Percentiles rank a stretch among this genome's conserved stretches.
phyloP scores from a whole-genome alignment of 2,797 vertebrate species.

The Oreortyx pictus region DNA sequence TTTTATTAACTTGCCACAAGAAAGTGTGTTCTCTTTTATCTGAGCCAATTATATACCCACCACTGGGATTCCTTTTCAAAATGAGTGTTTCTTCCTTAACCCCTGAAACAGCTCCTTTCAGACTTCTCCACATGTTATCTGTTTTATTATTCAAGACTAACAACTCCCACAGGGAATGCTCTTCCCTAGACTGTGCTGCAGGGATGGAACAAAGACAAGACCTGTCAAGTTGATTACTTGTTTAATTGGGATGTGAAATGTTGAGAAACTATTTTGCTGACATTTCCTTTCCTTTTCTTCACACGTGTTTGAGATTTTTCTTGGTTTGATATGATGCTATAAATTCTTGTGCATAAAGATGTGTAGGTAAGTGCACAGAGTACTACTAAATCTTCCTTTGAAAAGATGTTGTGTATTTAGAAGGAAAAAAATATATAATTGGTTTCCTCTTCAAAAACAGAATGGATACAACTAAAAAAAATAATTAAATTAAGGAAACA shows the following conservation, averaged over 20 bases:
- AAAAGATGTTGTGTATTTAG: not conserved
- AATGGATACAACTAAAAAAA: not conserved
- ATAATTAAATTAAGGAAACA: not conserved
- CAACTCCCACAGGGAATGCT: conserved; percentile 35
- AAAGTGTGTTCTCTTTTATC: conserved; percentile 18
- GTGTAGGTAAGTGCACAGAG: not conserved
- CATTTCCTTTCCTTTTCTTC: conserved; percentile 21
- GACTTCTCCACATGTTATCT: conserved; percentile 60
- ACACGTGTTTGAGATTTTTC: not conserved
- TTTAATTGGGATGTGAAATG: conserved; percentile 35
- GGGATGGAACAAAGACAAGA: conserved; percentile 45
- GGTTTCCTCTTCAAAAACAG: not conserved
- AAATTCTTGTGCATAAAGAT: not conserved
- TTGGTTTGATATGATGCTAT: not conserved
- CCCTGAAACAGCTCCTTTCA: conserved; percentile 53
- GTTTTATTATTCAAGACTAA: conserved; percentile 73
- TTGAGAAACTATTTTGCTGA: conserved; percentile 27
- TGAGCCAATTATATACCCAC: not conserved
- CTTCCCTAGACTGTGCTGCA: conserved; percentile 30
- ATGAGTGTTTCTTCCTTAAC: conserved; percentile 23
- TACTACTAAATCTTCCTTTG: not conserved
- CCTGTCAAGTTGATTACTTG: conserved; percentile 41
- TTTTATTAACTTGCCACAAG: not conserved
- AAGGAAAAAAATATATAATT: not conserved
- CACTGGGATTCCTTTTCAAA: conserved; percentile 32